Base-by-base conservation (phyloP, 2,113 vertebrate genomes). In the Dasypus novemcinctus region DNA sequence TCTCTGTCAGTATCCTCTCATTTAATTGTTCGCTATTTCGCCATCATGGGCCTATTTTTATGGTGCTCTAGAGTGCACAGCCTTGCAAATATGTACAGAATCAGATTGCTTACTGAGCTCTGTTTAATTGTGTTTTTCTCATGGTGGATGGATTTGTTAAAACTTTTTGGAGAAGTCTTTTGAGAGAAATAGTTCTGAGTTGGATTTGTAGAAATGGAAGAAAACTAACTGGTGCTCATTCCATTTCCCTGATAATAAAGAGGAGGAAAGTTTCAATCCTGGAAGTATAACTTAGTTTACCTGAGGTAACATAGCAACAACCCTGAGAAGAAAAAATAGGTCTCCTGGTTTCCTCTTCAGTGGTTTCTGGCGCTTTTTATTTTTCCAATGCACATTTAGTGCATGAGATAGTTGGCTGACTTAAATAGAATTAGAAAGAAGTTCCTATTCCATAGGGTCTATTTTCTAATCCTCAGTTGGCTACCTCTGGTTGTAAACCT, bases 101-200 rank as follows among this genome's bases (percentile, higher is more conserved):
- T 86, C 82, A 74, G 78, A 54, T 52, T 86, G 79, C 27, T 78
- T 64, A 88, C 78, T 57, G 57, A 90, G 54, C 74, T 90, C 41
- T 46, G 43, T 25, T 82, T 82, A 96, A 96, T 95, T 95, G 87
- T 63, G 93, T 68, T 82, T 89, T 74, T 57, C 7, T 82, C 54
- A 36, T 63, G 63, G 69, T 88, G 49, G 79, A 83, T 69, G 49
- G 59, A 94, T 94, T 95, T 91, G 86, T 87, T 93, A 33, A 92
- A 95, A 95, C 43, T 61, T 88, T 79, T 74, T 89, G 80, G 36
- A 43, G n/a, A 18, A 85, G 29, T 85, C 63, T 31, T 78, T 94
- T 81, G 52, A 92, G 72, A 80, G 12, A 15, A 88, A 52, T 54
- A 52, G 4, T 12, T 86, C 41, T 85, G n/a, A 68, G 57, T 33